phyloP scores from a whole-genome alignment of 2,113 vertebrate species.

The Xyrauchen texanus region DNA sequence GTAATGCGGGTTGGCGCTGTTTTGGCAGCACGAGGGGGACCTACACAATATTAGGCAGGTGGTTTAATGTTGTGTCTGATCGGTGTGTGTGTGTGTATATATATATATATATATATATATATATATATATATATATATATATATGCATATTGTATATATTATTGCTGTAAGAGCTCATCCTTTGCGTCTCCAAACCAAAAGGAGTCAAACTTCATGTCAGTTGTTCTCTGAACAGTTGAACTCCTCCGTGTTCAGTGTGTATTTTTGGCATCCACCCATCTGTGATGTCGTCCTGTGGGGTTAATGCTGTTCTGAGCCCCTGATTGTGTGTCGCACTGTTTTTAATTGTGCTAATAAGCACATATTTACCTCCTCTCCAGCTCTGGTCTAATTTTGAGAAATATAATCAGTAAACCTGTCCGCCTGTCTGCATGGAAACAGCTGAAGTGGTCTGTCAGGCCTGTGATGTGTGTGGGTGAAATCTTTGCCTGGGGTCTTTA shows the following conservation, averaged over 20 bases:
- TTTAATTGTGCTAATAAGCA: constrained; percentile 71
- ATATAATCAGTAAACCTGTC: constrained; percentile 35
- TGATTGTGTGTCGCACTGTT: constrained; percentile 65
- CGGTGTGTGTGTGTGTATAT: no score
- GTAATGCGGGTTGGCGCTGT: no score
- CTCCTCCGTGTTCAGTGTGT: constrained; percentile 57
- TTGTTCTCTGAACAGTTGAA: no score
- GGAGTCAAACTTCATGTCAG: constrained; percentile 34
- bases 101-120: no score
- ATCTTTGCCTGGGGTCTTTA: background rate
- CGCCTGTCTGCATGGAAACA: constrained; percentile 29
- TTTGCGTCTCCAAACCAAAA: background rate
- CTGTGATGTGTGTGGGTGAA: constrained; percentile 18
- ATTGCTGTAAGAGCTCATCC: background rate
- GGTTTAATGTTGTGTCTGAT: no score
- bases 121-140: no score
- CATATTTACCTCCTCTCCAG: constrained; percentile 64
- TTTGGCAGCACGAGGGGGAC: no score
- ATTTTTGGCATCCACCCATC: constrained; percentile 68
- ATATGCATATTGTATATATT: no score
- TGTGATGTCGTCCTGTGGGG: constrained; percentile 63
- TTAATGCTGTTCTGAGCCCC: constrained; percentile 69
- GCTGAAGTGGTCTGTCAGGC: constrained; percentile 16
- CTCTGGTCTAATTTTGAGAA: constrained; percentile 63
- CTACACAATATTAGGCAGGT: no score